phyloP scores from a whole-genome alignment of 53 echinoderm and acorn worm species.

The Astropecten irregularis region DNA sequence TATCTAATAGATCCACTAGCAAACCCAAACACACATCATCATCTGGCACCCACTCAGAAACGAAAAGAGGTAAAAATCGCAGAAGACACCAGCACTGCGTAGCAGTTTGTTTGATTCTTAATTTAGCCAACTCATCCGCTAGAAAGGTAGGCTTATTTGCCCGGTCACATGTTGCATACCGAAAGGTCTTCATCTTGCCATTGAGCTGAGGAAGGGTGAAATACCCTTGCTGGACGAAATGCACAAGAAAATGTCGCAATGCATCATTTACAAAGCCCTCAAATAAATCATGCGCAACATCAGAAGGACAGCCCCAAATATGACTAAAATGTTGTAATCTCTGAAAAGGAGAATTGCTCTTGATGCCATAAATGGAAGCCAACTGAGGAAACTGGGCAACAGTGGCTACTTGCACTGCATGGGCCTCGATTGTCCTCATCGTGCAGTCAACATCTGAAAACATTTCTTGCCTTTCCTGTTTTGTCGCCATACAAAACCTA shows the following conservation, averaged over 20 bases:
- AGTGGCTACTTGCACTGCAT: conserved; percentile 50
- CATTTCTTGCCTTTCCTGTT: conserved; percentile 33
- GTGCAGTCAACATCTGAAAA: conserved; percentile 27
- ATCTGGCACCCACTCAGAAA: conserved; percentile 57
- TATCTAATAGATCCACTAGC: conserved; percentile 53
- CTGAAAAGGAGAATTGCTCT: conserved; percentile 48
- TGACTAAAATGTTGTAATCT: conserved; percentile 44
- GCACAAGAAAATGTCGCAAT: conserved; percentile 13
- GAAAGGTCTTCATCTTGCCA: too few species aligned
- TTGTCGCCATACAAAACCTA: conserved; percentile 59
- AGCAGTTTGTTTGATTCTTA: conserved; percentile 62
- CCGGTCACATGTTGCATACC: conserved; percentile 49
- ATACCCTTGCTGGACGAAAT: conserved; percentile 50
- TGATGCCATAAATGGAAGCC: conserved; percentile 48
- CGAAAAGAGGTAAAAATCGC: conserved; percentile 54
- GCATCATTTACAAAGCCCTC: conserved; percentile 60
- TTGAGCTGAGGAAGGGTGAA: conserved; percentile 55
- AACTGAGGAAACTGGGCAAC: conserved; percentile 38
- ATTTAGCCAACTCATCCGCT: conserved; percentile 33
- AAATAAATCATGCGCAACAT: conserved; percentile 67
- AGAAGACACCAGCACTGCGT: conserved; percentile 63
- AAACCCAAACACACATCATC: conserved; percentile 47
- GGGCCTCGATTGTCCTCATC: conserved; percentile 55
- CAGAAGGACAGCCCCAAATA: conserved; percentile 54
- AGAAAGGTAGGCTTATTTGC: conserved; percentile 54